These are phyloP conservation scores for Eubasilissa regina DNA, from an alignment of 1,140 invertebrate species.

Conservation along the genomic window DNA sequence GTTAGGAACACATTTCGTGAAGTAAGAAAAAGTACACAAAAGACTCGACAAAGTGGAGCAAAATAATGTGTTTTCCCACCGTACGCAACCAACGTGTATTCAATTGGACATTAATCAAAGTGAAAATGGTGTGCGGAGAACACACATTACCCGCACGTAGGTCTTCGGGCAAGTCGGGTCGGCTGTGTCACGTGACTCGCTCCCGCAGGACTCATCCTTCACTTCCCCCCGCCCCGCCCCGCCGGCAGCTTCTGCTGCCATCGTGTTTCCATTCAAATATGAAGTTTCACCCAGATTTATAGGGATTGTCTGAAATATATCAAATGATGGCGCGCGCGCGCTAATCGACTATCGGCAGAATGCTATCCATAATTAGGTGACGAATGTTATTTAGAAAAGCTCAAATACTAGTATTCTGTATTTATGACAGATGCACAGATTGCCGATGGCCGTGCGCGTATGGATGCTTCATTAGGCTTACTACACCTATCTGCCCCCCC, in stretches of 20 bases:
- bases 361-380: too few species aligned
- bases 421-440: too few species aligned
- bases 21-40: conserved; percentile 12
- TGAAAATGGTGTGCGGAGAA: conserved; percentile 26
- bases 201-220: conserved; percentile 4
- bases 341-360: too few species aligned
- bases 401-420: too few species aligned
- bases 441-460: too few species aligned
- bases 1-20: background rate
- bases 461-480: too few species aligned
- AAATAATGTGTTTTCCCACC: conserved; percentile 30
- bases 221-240: background rate
- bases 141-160: conserved; percentile 19
- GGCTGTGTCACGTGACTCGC: conserved; percentile 18
- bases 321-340: too few species aligned
- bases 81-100: conserved; percentile 14
- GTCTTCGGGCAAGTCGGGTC: background rate
- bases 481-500: too few species aligned
- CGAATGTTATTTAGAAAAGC: too few species aligned
- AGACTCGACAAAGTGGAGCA: background rate
- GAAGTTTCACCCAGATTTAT: too few species aligned
- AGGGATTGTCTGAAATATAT: too few species aligned
- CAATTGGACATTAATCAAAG: conserved; percentile 34
- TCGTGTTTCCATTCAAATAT: background rate
- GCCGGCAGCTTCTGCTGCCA: too few species aligned